Conservation (phyloP, 2,797 vertebrate species). For the Prunella strophiata region DNA sequence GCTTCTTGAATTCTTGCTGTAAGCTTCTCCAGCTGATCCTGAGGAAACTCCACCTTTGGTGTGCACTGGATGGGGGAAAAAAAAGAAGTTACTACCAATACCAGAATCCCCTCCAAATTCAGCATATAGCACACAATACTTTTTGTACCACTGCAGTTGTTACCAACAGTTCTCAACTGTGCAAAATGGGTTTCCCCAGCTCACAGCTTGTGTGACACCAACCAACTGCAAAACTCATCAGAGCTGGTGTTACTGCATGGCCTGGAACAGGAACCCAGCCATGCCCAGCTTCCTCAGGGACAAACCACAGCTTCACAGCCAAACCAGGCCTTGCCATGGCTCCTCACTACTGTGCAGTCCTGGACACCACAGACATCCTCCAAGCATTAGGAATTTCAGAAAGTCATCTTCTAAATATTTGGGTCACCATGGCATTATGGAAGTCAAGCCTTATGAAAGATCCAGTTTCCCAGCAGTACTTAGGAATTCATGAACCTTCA, state of each 20-base stretch:
- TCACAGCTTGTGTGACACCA: background rate
- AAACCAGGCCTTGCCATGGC: background rate
- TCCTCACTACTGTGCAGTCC: background rate
- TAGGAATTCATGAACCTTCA: background rate
- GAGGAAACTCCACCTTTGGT: conserved; percentile 94
- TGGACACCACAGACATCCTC: background rate
- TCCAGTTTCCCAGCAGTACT: background rate
- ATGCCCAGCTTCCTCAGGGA: background rate
- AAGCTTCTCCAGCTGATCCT: conserved; percentile 87
- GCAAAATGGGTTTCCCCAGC: background rate
- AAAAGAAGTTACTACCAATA: background rate
- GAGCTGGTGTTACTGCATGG: background rate
- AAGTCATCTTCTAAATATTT: background rate
- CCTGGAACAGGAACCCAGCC: background rate
- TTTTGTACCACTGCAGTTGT: background rate
- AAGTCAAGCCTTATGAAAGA: background rate
- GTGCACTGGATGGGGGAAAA: conserved; percentile 79
- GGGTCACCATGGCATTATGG: background rate
- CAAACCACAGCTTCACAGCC: background rate
- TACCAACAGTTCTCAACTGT: background rate
- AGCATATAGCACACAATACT: fast-evolving
- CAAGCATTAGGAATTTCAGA: background rate
- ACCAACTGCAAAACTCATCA: background rate
- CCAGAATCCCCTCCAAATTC: background rate
- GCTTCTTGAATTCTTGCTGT: conserved; percentile 94